Evolutionary conservation across 2,888 invertebrate genomes (phyloP).

Genomic region (Aporophyla lueneburgensis): DNA sequence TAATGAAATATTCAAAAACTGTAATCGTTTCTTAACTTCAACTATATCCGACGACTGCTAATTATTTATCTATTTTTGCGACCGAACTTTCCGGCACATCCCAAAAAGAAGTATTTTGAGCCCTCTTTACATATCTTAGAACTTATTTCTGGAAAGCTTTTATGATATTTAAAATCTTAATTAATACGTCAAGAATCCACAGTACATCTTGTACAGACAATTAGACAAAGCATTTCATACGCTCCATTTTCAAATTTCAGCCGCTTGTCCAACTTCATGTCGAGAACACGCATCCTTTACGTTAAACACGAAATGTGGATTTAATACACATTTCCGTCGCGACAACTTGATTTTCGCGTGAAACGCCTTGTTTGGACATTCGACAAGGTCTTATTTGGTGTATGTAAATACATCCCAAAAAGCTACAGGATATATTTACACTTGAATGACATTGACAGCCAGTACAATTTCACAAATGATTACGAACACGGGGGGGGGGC

Average conservation of each 20-base stretch:
- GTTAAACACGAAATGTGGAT: constrained; percentile 16
- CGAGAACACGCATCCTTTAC: constrained; percentile 11
- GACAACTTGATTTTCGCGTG: constrained; percentile 4
- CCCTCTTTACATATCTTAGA: no score
- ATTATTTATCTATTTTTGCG: no score
- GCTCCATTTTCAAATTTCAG: constrained; percentile 18
- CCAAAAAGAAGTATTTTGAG: neutral
- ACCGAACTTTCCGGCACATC: neutral
- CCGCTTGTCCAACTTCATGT: constrained; percentile 32
- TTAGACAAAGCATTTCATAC: constrained; percentile 4
- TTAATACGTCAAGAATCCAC: constrained; percentile 1
- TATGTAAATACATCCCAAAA: neutral
- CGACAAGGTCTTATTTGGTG: neutral
- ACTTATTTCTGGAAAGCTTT: neutral
- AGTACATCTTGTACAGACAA: neutral
- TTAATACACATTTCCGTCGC: constrained; percentile 32
- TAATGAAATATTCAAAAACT: no score
- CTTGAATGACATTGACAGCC: neutral
- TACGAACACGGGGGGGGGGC: no score
- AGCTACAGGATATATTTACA: neutral
- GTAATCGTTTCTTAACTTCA: no score
- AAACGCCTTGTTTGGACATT: constrained; percentile 13
- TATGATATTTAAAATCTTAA: neutral
- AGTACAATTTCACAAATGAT: no score
- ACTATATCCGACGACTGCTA: no score